Conservation (phyloP, 2,113 vertebrate species). For the Onychostruthus taczanowskii region DNA sequence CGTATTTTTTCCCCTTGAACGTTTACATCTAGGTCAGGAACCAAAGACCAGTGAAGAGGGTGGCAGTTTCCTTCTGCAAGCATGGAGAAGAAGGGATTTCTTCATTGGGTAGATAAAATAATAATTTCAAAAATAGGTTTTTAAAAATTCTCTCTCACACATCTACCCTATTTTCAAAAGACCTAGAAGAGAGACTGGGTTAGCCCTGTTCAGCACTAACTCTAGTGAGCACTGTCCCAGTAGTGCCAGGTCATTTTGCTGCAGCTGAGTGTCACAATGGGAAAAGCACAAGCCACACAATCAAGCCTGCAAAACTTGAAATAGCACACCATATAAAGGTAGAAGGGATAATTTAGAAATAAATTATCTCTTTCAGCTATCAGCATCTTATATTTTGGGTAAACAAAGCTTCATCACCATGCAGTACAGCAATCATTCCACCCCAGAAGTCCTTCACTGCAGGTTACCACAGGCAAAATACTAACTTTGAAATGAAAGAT, state of each 20-base stretch:
- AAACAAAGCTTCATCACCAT: not conserved
- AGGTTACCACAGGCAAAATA: not conserved
- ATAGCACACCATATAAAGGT: not conserved
- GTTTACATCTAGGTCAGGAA: not conserved
- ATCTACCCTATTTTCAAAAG: not conserved
- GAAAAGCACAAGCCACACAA: not conserved
- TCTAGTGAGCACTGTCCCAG: not conserved
- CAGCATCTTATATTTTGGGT: not conserved
- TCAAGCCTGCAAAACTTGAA: not conserved
- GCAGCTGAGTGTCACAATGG: not conserved
- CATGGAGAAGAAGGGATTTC: not conserved
- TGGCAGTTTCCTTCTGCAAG: not conserved
- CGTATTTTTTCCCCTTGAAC: not conserved
- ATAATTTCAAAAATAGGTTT: not conserved
- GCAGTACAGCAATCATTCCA: not conserved
- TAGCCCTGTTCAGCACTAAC: not conserved
- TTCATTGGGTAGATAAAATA: not conserved
- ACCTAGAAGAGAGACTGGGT: not conserved
- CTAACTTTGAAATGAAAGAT: not conserved
- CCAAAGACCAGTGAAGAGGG: not conserved
- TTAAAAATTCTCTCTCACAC: not conserved
- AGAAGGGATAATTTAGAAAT: not conserved
- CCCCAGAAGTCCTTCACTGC: not conserved
- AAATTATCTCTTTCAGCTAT: not conserved
- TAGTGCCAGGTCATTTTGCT: not conserved